These are phyloP conservation scores for Bombus turneri DNA, from an alignment of 1,140 invertebrate species.

Conservation along the genomic window DNA sequence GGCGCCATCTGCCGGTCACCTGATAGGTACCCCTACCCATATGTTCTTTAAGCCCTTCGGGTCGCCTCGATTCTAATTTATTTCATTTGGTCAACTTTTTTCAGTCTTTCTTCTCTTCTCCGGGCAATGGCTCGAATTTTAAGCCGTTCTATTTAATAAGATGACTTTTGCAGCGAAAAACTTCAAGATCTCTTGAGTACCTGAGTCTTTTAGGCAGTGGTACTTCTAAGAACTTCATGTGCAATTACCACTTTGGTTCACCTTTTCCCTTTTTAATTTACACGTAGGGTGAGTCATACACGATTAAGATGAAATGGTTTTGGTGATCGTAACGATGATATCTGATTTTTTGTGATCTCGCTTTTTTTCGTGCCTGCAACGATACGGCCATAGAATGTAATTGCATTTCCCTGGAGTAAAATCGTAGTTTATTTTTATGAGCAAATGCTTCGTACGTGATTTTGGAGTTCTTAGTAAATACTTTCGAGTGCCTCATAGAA, in stretches of 20 bases:
- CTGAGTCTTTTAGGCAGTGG: no score
- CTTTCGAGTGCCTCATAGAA: neutral
- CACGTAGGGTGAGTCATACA: neutral
- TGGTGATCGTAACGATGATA: neutral
- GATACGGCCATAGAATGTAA: neutral
- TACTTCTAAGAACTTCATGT: no score
- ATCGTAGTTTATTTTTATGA: neutral
- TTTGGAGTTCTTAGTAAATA: neutral
- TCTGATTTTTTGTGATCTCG: neutral
- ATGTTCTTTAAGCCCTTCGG: slow-evolving; percentile 8
- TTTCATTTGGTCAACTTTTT: neutral
- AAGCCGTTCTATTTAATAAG: neutral
- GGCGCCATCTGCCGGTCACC: slow-evolving; percentile 41
- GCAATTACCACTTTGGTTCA: neutral
- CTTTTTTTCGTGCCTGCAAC: neutral
- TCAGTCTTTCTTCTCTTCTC: neutral
- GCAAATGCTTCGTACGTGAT: neutral
- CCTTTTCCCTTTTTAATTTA: neutral
- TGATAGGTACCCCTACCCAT: slow-evolving; percentile 27
- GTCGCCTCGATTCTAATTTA: slow-evolving; percentile 20
- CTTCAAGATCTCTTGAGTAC: neutral
- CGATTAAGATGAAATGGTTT: neutral
- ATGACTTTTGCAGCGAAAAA: neutral
- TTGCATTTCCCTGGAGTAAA: neutral
- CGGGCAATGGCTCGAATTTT: neutral